A percentile compares a stretch with the other conserved stretches of the same genome.
phyloP scores from a whole-genome alignment of 2,888 invertebrate species.

The Amblyjoppa fuscipennis region DNA sequence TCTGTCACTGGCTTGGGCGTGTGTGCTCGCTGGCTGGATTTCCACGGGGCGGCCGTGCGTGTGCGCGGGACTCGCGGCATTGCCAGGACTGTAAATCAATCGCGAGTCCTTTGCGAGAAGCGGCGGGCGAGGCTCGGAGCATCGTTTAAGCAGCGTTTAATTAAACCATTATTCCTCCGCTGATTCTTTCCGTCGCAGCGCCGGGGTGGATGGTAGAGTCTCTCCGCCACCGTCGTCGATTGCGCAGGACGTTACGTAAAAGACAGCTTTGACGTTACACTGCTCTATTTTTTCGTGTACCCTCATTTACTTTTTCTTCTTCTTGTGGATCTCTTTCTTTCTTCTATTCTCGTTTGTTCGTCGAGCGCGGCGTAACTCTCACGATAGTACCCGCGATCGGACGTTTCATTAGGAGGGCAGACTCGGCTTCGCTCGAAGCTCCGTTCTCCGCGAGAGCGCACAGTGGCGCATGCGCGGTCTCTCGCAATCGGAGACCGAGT shows the following conservation, averaged over 20 bases:
- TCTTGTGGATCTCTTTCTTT: slow-evolving; percentile 38
- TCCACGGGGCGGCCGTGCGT: not conserved
- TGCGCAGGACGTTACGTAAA: slow-evolving; percentile 54
- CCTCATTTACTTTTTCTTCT: not conserved
- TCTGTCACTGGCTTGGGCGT: not conserved
- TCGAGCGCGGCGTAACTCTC: slow-evolving; percentile 48
- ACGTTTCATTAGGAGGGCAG: slow-evolving; percentile 53
- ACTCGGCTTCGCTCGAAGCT: slow-evolving; percentile 31
- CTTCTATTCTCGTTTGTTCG: slow-evolving; percentile 37
- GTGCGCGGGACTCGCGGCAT: not conserved
- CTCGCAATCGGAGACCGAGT: slow-evolving; percentile 49
- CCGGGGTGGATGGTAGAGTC: not conserved
- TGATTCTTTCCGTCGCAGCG: slow-evolving; percentile 29
- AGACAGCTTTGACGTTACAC: slow-evolving; percentile 53
- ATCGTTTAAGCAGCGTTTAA: slow-evolving; percentile 75
- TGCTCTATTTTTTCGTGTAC: not conserved
- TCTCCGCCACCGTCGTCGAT: not conserved
- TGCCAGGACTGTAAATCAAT: slow-evolving; percentile 74
- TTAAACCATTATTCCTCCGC: slow-evolving; percentile 77
- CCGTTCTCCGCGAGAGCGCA: slow-evolving; percentile 2
- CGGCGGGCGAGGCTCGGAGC: slow-evolving; percentile 63
- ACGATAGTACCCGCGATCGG: slow-evolving; percentile 47
- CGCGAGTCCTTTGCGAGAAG: slow-evolving; percentile 69
- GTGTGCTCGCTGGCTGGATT: not conserved
- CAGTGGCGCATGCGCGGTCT: not conserved